A percentile compares a stretch with the other conserved stretches of the same genome.
Evolutionary conservation across 2,888 invertebrate species (phyloP).

Genomic region (Ornithoptera priamus): DNA sequence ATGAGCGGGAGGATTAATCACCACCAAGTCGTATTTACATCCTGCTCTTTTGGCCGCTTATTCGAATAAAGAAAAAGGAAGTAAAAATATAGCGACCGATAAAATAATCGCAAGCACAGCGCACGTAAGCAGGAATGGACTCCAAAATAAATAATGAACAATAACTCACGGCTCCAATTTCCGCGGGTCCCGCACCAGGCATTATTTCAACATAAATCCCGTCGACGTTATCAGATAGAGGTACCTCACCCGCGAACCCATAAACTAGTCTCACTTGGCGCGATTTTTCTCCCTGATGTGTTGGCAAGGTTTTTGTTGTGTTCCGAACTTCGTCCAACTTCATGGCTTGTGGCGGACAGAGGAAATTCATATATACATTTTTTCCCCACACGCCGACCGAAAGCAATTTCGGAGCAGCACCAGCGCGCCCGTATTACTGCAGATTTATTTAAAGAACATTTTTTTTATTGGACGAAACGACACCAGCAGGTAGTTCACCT

Average conservation of each 20-base stretch:
- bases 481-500: no score
- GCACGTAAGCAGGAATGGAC: constrained; percentile 2
- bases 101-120: background rate
- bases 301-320: constrained; percentile 28
- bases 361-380: constrained; percentile 53
- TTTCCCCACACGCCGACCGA: constrained; percentile 36
- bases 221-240: constrained; percentile 25
- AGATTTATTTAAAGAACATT: no score
- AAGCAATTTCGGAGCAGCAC: constrained; percentile 42
- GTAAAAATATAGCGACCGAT: background rate
- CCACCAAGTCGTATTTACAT: no score
- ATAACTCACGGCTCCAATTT: constrained; percentile 24
- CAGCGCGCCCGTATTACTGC: constrained; percentile 18
- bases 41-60: no score
- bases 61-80: no score
- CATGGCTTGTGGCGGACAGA: constrained; percentile 36
- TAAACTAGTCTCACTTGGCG: constrained; percentile 22
- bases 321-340: constrained; percentile 35
- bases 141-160: constrained; percentile 18
- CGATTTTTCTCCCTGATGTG: constrained; percentile 19
- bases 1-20: no score
- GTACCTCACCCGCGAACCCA: constrained; percentile 23
- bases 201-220: constrained; percentile 29
- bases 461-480: no score
- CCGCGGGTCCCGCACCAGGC: constrained; percentile 21